These are phyloP conservation scores for Halcyon badia DNA, from an alignment of 2,797 vertebrate species.

Conservation along the genomic window DNA sequence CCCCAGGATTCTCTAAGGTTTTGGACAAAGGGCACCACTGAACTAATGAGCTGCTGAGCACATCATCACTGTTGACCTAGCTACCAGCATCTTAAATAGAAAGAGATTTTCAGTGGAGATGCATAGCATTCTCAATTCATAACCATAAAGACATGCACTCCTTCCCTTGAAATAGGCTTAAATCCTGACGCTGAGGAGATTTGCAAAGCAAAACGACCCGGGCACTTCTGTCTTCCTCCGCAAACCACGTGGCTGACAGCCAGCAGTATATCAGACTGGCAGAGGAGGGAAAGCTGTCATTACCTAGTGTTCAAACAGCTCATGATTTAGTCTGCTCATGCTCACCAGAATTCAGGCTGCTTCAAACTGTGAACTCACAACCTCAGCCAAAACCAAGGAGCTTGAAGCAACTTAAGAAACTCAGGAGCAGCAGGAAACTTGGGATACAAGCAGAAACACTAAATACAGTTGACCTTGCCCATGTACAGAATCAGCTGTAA, in stretches of 20 bases:
- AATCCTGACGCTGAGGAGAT: not conserved
- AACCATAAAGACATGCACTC: not conserved
- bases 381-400: not conserved
- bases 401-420: not conserved
- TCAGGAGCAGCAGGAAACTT: not conserved
- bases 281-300: not conserved
- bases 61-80: not conserved
- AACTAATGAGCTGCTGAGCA: not conserved
- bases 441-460: not conserved
- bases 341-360: not conserved
- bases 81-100: not conserved
- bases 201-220: not conserved
- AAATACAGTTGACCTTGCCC: not conserved
- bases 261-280: not conserved
- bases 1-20: not conserved
- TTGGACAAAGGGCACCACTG: accelerated
- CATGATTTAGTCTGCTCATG: not conserved
- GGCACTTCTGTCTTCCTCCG: not conserved
- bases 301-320: not conserved
- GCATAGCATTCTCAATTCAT: not conserved
- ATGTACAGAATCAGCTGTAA: not conserved
- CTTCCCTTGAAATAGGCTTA: not conserved
- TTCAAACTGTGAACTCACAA: not conserved
- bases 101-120: not conserved
- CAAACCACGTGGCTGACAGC: accelerated